Percentiles rank a stretch among this genome's conserved stretches.
Conservation (phyloP, 30 jellyfish, hydroid and myxozoan genomes). For the Clytia hemisphaerica region DNA sequence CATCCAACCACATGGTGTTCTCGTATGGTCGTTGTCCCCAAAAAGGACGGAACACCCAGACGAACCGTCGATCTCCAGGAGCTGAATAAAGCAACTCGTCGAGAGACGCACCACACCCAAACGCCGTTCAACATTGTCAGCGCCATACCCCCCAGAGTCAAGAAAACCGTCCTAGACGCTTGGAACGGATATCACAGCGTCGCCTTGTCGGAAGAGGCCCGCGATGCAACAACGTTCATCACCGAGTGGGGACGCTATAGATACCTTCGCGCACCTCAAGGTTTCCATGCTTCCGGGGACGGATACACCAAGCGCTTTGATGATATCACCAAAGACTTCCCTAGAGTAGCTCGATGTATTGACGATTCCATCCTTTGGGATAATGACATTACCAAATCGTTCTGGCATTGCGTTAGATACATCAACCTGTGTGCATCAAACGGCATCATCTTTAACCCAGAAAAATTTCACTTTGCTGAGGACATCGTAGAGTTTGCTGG, state of each 20-base stretch:
- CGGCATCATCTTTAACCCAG: conserved; percentile 29
- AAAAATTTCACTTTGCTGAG: neutral
- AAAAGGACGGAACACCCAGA: conserved; percentile 33
- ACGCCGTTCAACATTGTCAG: conserved; percentile 26
- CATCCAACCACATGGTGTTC: conserved; percentile 34
- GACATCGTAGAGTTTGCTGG: conserved; percentile 15
- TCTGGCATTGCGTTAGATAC: conserved; percentile 1
- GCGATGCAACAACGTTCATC: no score
- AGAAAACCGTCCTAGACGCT: conserved; percentile 34
- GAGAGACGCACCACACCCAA: conserved; percentile 45
- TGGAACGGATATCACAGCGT: conserved; percentile 58
- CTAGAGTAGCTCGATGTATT: neutral
- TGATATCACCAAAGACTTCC: no score
- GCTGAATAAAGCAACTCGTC: neutral
- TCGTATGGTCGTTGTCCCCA: conserved; percentile 33
- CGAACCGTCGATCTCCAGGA: conserved; percentile 25
- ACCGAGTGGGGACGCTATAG: no score
- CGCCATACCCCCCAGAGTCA: neutral
- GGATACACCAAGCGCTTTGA: conserved; percentile 5
- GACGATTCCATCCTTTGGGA: conserved; percentile 24
- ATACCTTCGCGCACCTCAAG: no score
- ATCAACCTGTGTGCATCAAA: neutral
- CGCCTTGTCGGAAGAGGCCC: no score
- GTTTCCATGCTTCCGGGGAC: no score
- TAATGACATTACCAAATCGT: neutral